Percentiles rank a stretch among this genome's conserved stretches.
These are phyloP conservation scores for Ictidomys tridecemlineatus DNA, from an alignment of 2,113 vertebrate species.

Conservation along the genomic window DNA sequence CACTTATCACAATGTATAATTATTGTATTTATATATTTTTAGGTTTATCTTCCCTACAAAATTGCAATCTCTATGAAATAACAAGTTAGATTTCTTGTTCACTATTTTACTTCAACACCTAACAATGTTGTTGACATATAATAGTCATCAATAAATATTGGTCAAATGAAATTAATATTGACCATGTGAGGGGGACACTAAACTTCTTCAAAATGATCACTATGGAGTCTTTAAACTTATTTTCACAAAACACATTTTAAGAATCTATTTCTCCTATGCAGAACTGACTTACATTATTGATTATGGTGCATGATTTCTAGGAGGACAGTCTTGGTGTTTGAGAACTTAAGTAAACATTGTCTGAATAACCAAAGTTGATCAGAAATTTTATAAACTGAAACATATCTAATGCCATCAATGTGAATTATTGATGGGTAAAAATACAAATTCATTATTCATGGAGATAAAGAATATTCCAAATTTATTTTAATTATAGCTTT, in stretches of 20 bases:
- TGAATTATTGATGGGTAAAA: background rate
- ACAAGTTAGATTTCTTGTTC: background rate
- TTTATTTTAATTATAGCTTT: conserved; percentile 47
- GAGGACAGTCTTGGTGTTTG: background rate
- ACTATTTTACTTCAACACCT: background rate
- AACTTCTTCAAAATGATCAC: background rate
- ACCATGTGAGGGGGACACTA: background rate
- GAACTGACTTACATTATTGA: background rate
- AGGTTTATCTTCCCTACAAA: background rate
- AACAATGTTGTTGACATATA: background rate
- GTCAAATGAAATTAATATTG: background rate
- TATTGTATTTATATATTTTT: conserved; percentile 38
- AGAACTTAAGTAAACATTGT: conserved; percentile 3
- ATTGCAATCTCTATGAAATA: conserved; percentile 5
- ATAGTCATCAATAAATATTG: conserved; percentile 21
- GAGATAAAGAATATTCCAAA: background rate
- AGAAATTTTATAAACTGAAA: background rate
- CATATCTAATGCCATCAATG: background rate
- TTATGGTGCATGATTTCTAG: background rate
- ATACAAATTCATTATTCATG: background rate
- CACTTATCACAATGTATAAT: background rate
- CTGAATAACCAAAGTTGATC: background rate
- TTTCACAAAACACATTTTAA: conserved; percentile 35
- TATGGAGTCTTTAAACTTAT: background rate
- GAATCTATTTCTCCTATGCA: background rate